phyloP scores from a whole-genome alignment of 2,797 vertebrate genomes.

The Paguma larvata region DNA sequence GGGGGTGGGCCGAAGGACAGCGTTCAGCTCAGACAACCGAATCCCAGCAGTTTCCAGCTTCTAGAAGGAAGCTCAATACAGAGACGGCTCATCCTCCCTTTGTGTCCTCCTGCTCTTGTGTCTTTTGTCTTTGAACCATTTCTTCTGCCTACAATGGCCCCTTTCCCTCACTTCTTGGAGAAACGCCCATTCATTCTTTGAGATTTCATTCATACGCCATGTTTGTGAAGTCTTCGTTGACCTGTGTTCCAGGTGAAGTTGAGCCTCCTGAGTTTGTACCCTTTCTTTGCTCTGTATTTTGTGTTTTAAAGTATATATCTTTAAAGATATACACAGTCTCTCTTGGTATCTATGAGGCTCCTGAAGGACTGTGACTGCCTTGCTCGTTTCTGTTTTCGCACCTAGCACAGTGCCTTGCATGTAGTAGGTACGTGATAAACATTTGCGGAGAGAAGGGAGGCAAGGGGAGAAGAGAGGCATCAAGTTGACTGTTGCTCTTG shows the following conservation, averaged over 20 bases:
- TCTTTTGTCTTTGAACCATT: background rate
- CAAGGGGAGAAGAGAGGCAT: background rate
- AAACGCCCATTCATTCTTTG: background rate
- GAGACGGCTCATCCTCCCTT: too few species aligned
- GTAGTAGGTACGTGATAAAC: background rate
- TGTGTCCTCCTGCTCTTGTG: too few species aligned
- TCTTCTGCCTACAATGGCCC: background rate
- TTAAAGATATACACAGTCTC: too few species aligned
- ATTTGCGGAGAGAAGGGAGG: background rate
- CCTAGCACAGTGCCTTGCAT: background rate
- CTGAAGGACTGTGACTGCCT: background rate
- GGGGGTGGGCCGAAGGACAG: background rate
- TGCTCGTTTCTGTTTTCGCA: background rate
- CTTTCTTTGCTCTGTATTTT: background rate
- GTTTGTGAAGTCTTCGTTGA: background rate
- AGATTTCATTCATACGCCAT: too few species aligned
- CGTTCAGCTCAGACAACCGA: background rate
- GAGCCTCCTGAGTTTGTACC: background rate
- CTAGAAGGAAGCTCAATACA: too few species aligned
- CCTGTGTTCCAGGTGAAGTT: background rate
- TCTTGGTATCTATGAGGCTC: background rate
- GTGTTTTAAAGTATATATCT: background rate
- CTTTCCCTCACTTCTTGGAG: background rate
- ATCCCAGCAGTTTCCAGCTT: background rate
- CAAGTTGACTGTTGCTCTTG: background rate